These are phyloP conservation scores for Alces alces DNA, from an alignment of 2,113 vertebrate species.

Conservation along the genomic window DNA sequence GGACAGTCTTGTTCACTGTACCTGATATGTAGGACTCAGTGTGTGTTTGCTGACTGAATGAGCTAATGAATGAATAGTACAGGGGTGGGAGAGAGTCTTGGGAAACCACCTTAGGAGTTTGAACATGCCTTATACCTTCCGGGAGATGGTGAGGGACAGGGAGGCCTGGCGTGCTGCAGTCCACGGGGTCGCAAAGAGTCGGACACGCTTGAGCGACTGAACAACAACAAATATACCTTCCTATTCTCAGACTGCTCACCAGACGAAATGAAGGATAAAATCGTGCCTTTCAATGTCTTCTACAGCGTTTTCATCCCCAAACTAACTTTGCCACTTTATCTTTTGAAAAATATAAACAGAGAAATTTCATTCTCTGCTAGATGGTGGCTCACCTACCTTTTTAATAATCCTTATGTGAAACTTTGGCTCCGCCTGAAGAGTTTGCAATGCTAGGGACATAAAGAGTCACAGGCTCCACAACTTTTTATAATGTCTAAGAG, in stretches of 20 bases:
- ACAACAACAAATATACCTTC: not conserved
- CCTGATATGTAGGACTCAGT: not conserved
- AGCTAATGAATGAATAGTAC: not conserved
- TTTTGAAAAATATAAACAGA: conserved; percentile 37
- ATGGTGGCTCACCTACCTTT: not conserved
- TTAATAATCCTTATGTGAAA: not conserved
- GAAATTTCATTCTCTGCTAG: not conserved
- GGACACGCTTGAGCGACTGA: not conserved
- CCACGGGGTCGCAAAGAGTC: fast-evolving
- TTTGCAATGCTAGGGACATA: not conserved
- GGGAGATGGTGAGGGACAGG: not conserved
- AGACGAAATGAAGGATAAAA: not conserved
- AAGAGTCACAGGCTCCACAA: conserved; percentile 12
- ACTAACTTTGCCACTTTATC: conserved; percentile 29
- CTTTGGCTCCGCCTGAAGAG: not conserved
- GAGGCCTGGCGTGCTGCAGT: not conserved
- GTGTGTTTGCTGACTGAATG: not conserved
- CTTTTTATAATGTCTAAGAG: conserved; percentile 66
- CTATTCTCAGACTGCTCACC: not conserved
- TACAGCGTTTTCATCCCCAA: not conserved
- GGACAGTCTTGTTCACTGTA: not conserved
- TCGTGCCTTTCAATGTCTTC: not conserved
- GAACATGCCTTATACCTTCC: not conserved
- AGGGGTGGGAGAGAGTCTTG: not conserved
- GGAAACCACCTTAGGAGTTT: not conserved